Evolutionary conservation across 2,113 vertebrate species (phyloP), one percentile per base, ranked within the genome.

Genomic region (Hippotragus niger): DNA sequence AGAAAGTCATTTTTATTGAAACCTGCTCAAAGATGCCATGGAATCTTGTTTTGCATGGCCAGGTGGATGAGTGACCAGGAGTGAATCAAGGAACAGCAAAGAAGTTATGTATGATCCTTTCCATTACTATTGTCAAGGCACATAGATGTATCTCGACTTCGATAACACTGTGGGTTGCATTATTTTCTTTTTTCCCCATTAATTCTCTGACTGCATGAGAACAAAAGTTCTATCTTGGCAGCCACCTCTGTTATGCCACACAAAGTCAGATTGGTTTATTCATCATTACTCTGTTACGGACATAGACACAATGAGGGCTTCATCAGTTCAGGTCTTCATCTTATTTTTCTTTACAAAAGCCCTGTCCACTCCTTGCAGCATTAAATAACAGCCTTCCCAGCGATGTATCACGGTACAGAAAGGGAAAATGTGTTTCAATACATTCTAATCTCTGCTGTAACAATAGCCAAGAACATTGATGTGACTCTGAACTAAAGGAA

Each of bases 291-390:
- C 67, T 83, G 31, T 84, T 57, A 94, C 2, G 62, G 62, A 93
- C 85, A 60, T 2, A 9, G 62, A 94, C 57, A 96, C 87, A 95
- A 95, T 19, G 15, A 7, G 13, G 45, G 7, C 52, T 64, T 62
- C 64, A 67, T 94, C 95, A 40, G 23, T 95, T 90, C 15, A 2
- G 47, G 31, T 58, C 53, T 31, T 97, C 84, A 33, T 84, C 33
- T 21, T 74, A 40, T 88, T 96, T 94, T 90, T 82, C 45, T 81
- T 94, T 97, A 96, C 62, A 76, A 96, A 95, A 90, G 23, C 45
- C 94, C 55, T 64, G 57, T 90, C 52, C 88, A 89, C 17, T 86
- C n/a, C 87, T 27, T 91, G 43, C 27, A 95, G 76, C 33, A 53
- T 76, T n/a, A 95, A 96, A 50, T 90, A 55, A 58, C 14, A 84